phyloP scores from a whole-genome alignment of 2,888 invertebrate species.

The Chaitophorus viminalis region DNA sequence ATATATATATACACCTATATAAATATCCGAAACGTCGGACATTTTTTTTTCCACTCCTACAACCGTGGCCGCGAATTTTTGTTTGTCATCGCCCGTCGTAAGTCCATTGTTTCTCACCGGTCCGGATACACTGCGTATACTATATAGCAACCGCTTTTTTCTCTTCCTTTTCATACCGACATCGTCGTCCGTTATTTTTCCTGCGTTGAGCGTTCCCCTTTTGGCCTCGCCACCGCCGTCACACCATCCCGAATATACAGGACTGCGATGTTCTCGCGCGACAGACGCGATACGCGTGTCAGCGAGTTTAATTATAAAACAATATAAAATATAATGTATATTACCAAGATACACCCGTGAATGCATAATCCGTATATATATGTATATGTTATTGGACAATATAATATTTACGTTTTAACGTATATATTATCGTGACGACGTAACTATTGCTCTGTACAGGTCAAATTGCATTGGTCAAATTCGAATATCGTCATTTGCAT shows the following conservation, averaged over 20 bases:
- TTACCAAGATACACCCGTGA: too few relatives aligned
- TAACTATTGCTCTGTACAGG: too few relatives aligned
- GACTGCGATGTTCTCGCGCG: neutral
- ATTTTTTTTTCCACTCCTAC: constrained; percentile 37
- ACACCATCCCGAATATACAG: neutral
- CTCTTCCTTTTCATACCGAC: constrained; percentile 12
- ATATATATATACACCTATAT: neutral
- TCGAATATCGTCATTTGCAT: too few relatives aligned
- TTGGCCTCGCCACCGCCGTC: neutral
- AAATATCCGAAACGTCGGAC: constrained; percentile 8
- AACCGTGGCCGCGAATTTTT: constrained; percentile 51
- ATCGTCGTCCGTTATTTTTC: constrained; percentile 6
- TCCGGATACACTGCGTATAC: constrained; percentile 22
- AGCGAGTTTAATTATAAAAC: neutral
- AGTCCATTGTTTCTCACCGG: constrained; percentile 33
- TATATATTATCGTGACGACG: too few relatives aligned
- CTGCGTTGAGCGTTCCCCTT: neutral
- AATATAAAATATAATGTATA: neutral
- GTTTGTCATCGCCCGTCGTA: constrained; percentile 31
- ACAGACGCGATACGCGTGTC: neutral
- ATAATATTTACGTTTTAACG: too few relatives aligned
- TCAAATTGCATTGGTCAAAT: too few relatives aligned
- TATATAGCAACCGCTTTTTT: constrained; percentile 13
- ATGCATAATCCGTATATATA: too few relatives aligned
- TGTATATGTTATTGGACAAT: too few relatives aligned